A percentile compares a stretch with the other conserved stretches of the same genome.
These are phyloP conservation scores for Lagopus leucura DNA, from an alignment of 2,113 vertebrate genomes.

Conservation along the genomic window DNA sequence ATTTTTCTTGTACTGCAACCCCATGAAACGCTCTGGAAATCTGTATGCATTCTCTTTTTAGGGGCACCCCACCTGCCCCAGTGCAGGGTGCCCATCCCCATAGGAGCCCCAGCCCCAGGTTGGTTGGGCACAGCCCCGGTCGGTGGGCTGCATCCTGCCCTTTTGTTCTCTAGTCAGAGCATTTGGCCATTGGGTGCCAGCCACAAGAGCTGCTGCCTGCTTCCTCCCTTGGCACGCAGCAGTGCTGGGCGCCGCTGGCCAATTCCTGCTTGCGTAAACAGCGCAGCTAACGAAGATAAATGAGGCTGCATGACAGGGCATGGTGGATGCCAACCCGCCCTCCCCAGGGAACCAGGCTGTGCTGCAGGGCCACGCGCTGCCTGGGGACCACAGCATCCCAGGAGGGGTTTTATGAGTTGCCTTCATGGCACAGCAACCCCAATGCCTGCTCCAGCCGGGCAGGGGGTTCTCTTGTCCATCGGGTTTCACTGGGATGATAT, in stretches of 20 bases:
- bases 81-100: too few relatives aligned
- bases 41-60: fast-evolving
- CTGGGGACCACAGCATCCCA: neutral
- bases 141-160: neutral
- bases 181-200: constrained; percentile 24
- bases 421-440: too few relatives aligned
- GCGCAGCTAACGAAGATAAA: neutral
- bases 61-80: neutral
- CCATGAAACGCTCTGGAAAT: neutral
- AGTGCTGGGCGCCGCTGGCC: neutral
- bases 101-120: neutral
- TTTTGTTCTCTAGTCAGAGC: neutral
- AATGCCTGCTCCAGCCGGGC: neutral
- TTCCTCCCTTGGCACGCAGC: constrained; percentile 48
- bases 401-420: fast-evolving
- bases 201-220: neutral
- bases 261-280: neutral
- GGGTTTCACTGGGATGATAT: fast-evolving
- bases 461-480: neutral
- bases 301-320: neutral
- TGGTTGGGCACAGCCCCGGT: neutral
- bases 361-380: fast-evolving
- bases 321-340: neutral
- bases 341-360: neutral
- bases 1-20: neutral